A percentile compares a stretch with the other conserved stretches of the same genome.
Evolutionary conservation across 2,888 invertebrate genomes (phyloP).

Genomic region (Liodrosophila aerea): DNA sequence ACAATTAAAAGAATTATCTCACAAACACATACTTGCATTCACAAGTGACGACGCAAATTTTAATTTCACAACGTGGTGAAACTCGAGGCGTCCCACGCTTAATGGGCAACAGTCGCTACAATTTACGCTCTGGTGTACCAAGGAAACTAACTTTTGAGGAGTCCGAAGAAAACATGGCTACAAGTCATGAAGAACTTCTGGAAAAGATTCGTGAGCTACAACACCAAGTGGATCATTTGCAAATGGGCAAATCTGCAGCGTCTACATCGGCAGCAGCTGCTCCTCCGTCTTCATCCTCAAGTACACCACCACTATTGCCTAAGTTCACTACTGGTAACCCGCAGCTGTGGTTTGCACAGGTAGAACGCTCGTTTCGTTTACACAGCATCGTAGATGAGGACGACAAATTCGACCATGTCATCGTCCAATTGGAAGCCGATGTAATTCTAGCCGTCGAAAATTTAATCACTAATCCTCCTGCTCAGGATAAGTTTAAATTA

Average conservation of each 20-base stretch:
- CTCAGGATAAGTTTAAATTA: not conserved
- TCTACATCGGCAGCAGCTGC: too few relatives aligned
- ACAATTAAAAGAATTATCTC: too few relatives aligned
- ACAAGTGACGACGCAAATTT: too few relatives aligned
- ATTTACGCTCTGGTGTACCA: not conserved
- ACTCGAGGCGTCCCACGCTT: not conserved
- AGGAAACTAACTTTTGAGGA: not conserved
- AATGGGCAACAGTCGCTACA: not conserved
- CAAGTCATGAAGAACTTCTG: not conserved
- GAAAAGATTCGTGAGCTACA: not conserved
- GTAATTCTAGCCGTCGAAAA: not conserved
- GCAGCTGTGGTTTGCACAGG: too few relatives aligned
- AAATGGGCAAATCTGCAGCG: too few relatives aligned
- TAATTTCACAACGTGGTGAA: not conserved
- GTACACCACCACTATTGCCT: too few relatives aligned
- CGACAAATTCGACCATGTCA: conserved; percentile 1
- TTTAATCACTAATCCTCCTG: not conserved
- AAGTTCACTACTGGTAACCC: too few relatives aligned
- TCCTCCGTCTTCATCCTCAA: too few relatives aligned
- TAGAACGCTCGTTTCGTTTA: not conserved
- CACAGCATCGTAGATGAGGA: not conserved
- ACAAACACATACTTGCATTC: too few relatives aligned
- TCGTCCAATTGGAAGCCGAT: not conserved
- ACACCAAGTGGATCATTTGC: not conserved
- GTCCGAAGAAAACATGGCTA: not conserved